phyloP scores from a whole-genome alignment of 2,113 vertebrate genomes.

The Ictidomys tridecemlineatus region DNA sequence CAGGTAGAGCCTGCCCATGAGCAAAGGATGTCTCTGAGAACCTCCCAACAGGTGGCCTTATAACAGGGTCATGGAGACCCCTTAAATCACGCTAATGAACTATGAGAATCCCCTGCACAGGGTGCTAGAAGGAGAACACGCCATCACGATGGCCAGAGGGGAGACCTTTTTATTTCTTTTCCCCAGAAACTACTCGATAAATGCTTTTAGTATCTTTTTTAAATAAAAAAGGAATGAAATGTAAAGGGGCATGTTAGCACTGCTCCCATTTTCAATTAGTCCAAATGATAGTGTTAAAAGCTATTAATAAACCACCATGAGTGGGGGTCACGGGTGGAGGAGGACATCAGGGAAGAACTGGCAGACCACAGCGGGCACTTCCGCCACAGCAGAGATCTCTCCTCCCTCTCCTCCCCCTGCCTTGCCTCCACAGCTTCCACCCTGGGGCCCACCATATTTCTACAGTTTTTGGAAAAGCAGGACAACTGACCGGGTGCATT shows the following conservation, averaged over 20 bases:
- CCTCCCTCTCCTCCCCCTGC: constrained; percentile 67
- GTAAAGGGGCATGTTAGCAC: constrained; percentile 79
- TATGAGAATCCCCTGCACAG: not conserved
- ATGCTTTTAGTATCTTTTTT: constrained; percentile 70
- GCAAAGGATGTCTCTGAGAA: not conserved
- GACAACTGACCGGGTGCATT: not conserved
- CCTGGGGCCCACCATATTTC: not conserved
- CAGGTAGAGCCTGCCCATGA: not conserved
- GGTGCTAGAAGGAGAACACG: constrained; percentile 64
- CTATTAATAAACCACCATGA: constrained; percentile 86
- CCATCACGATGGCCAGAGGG: constrained; percentile 29
- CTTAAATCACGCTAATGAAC: constrained; percentile 77
- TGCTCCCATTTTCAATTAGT: constrained; percentile 83
- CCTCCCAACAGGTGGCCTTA: constrained; percentile 32
- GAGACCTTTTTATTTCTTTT: constrained; percentile 77
- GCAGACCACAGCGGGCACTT: constrained; percentile 83
- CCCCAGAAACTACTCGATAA: constrained; percentile 76
- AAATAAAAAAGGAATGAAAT: constrained; percentile 74
- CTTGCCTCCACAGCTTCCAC: not conserved
- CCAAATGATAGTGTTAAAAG: constrained; percentile 84
- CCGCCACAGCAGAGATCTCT: constrained; percentile 74
- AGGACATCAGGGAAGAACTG: constrained; percentile 80
- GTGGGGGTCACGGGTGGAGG: constrained; percentile 71
- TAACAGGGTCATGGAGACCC: constrained; percentile 46
- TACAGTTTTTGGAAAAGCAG: constrained; percentile 59